Base-by-base conservation (phyloP, 2,797 vertebrate species). In the Crenichthys baileyi region DNA sequence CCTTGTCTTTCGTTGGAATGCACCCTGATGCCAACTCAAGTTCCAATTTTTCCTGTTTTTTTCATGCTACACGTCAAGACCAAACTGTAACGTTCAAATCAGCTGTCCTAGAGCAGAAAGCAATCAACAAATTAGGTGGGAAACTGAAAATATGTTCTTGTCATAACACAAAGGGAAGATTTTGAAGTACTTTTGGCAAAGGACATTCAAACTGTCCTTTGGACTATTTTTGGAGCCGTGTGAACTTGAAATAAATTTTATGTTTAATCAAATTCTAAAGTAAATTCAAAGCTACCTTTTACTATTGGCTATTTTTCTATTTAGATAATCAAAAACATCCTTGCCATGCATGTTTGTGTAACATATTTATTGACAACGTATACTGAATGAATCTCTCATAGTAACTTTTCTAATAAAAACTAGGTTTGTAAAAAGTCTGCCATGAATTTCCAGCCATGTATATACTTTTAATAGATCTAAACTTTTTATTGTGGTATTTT, bases 1-100 rank as follows among this genome's bases (percentile, higher is more conserved):
- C 83, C 82, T 85, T 89, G 89, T 91, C 84, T 81, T 85, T 85
- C 83, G 76, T 82, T 80, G 83, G 87, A 91, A 83, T 92, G 74
- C 84, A 83, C 85, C 81, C 88, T 68, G 77, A 80, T 93, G 90
- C 89, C 85, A 90, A 76, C 68, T 75, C 75, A 81, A 78, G 51
- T 61, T 70, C 68, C 36, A 16, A 41, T 5, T 7, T n/a, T 84
- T 65, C 73, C 71, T 24, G 78, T 60, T 63, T 20, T 44, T 76
- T 81, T 67, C 80, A 74, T 84, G 74, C 67, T 70, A 29, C 80
- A 82, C 0, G 5, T 74, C 77, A 72, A 48, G 70, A 67, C 83
- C 73, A 81, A 83, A 77, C 51, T 5, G n/a, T 46, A n/a, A 74
- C 73, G 76, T 78, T 76, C 58, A 73, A 16, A n/a, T 65, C 68